Percentiles rank a stretch among this genome's conserved stretches.
These are phyloP conservation scores for Rhodophaea formosa DNA, from an alignment of 2,888 invertebrate genomes.

Conservation along the genomic window DNA sequence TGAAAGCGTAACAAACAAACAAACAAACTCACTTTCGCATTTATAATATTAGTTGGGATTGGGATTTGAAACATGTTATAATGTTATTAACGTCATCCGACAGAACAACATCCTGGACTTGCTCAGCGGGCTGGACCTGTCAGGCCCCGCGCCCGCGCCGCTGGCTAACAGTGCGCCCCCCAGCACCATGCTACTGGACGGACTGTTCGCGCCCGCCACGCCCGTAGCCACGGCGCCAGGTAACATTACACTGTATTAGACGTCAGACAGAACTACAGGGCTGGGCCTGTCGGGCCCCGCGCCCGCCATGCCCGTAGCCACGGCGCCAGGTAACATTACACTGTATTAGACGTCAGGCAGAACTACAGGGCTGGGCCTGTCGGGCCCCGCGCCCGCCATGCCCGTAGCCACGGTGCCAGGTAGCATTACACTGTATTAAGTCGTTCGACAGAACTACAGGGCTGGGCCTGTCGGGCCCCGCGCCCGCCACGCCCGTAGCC, in stretches of 20 bases:
- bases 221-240: slow-evolving; percentile 32
- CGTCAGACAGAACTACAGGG: too few relatives aligned
- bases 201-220: slow-evolving; percentile 67
- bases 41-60: too few relatives aligned
- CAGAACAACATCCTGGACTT: slow-evolving; percentile 91
- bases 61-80: not conserved
- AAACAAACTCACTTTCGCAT: too few relatives aligned
- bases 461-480: slow-evolving; percentile 79
- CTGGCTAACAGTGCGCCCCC: slow-evolving; percentile 45
- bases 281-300: too few relatives aligned
- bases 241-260: not conserved
- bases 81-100: not conserved
- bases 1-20: too few relatives aligned
- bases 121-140: slow-evolving; percentile 87
- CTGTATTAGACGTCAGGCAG: too few relatives aligned
- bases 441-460: slow-evolving; percentile 82
- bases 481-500: slow-evolving; percentile 27
- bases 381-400: too few relatives aligned
- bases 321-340: too few relatives aligned
- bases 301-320: too few relatives aligned
- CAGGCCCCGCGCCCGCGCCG: slow-evolving; percentile 39
- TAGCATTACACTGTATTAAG: too few relatives aligned
- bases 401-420: too few relatives aligned
- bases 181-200: slow-evolving; percentile 81
- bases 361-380: too few relatives aligned